These are phyloP conservation scores for Graphium colonna DNA, from an alignment of 2,888 invertebrate species.

Conservation along the genomic window DNA sequence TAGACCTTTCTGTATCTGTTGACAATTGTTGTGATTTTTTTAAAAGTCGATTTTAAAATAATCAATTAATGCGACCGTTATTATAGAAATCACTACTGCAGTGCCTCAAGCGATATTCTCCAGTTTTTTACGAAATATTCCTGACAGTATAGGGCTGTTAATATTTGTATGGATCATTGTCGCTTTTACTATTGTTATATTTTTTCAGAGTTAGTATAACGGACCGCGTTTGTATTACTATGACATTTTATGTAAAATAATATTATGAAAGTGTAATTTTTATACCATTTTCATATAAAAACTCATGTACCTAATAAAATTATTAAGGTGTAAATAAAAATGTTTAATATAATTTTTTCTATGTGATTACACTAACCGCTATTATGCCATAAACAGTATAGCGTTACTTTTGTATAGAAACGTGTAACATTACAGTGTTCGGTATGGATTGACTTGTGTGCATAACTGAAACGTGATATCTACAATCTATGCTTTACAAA, in stretches of 20 bases:
- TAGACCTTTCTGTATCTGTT: conserved; percentile 48
- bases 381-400: conserved; percentile 63
- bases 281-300: conserved; percentile 78
- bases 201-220: conserved; percentile 71
- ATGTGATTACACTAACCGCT: conserved; percentile 74
- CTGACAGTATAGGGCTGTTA: conserved; percentile 55
- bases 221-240: conserved; percentile 73
- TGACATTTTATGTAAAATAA: conserved; percentile 62
- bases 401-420: conserved; percentile 72
- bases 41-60: conserved; percentile 42
- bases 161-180: conserved; percentile 63
- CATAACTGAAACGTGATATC: conserved; percentile 79
- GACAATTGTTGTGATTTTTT: conserved; percentile 42
- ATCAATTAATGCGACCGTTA: conserved; percentile 36
- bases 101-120: conserved; percentile 69
- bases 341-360: conserved; percentile 75
- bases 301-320: conserved; percentile 75
- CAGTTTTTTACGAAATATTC: conserved; percentile 55
- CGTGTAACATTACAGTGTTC: conserved; percentile 66
- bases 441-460: conserved; percentile 75
- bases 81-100: conserved; percentile 41
- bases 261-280: conserved; percentile 77
- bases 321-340: conserved; percentile 73
- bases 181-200: conserved; percentile 78
- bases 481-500: conserved; percentile 79